A percentile compares a stretch with the other conserved stretches of the same genome.
phyloP scores from a whole-genome alignment of 2,113 vertebrate genomes.

The Geococcyx californianus region DNA sequence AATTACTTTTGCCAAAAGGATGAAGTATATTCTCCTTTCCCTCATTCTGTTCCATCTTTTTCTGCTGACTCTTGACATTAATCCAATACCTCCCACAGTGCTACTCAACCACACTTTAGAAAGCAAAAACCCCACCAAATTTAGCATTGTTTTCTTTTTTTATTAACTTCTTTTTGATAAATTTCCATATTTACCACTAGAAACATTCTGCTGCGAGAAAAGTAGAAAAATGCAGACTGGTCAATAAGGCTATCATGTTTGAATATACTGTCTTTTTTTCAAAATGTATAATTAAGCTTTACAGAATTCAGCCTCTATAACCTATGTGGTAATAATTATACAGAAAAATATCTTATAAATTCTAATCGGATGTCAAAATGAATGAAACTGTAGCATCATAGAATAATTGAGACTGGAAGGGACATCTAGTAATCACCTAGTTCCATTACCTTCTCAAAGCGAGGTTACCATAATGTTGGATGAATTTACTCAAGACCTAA shows the following conservation, averaged over 20 bases:
- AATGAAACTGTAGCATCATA: background rate
- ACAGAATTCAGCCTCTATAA: background rate
- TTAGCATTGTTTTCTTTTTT: background rate
- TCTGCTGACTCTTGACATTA: background rate
- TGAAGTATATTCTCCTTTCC: background rate
- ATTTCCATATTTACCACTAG: background rate
- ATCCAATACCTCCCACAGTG: background rate
- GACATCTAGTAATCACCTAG: background rate
- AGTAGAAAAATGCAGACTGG: slow-evolving; percentile 11
- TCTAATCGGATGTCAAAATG: background rate
- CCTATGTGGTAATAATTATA: background rate
- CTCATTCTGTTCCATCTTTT: background rate
- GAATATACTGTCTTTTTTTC: background rate
- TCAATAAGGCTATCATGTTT: slow-evolving; percentile 5
- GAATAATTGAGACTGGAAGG: background rate
- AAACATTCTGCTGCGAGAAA: background rate
- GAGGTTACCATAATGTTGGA: background rate
- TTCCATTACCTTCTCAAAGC: background rate
- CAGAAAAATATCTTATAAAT: background rate
- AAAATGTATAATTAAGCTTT: slow-evolving; percentile 3
- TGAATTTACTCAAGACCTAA: background rate
- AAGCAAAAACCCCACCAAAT: background rate
- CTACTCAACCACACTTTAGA: background rate
- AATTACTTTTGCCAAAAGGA: slow-evolving; percentile 27
- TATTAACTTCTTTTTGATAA: background rate